Evolutionary conservation across 2,113 vertebrate genomes (phyloP), one percentile per base, ranked within the genome.

Genomic region (Nestor notabilis): DNA sequence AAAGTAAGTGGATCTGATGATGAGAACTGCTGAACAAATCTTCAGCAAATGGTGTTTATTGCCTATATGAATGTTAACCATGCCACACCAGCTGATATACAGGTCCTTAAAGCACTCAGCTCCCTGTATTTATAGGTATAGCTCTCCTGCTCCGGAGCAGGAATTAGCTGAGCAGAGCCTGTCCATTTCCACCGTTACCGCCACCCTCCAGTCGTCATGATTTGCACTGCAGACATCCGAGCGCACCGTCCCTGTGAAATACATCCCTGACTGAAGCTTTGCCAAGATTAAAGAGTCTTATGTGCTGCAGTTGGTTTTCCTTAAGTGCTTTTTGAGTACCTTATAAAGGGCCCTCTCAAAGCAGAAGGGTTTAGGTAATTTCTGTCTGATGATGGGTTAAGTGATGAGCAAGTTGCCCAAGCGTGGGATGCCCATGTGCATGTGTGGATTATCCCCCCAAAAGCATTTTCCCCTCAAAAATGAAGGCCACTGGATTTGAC

Each of bases 1-100:
- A 87, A 96, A 95, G 55, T 93, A 96, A 96, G 91, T 96, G 77
- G 89, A 94, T 91, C 68, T 89, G 81, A 94, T 96, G 91, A 97
- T 93, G 82, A 95, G 93, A 94, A 96, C 53, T 65, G 81, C 88
- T 86, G 71, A 97, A 94, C 69, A 95, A 96, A 91, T 90, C 72
- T 85, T 89, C 89, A 68, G 78, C 87, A 97, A 95, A 90, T 65
- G 93, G 93, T 90, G 71, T 97, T 97, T 97, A 95, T 95, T 84
- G 84, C 95, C 90, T 89, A 58, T 72, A 92, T 2, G 74, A 27
- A 49, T 79, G 80, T 50, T 93, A 93, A 94, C 82, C 5, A 13
- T 37, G 87, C 83, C 79, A 76, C 2, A 2, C 49, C 76, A 69
- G 76, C 66, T 92, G 95, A 95, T 91, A 63, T 93, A 90, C 75